A percentile compares a stretch with the other conserved stretches of the same genome.
phyloP scores from a whole-genome alignment of 2,113 vertebrate genomes.

The Sebastes schlegelii region DNA sequence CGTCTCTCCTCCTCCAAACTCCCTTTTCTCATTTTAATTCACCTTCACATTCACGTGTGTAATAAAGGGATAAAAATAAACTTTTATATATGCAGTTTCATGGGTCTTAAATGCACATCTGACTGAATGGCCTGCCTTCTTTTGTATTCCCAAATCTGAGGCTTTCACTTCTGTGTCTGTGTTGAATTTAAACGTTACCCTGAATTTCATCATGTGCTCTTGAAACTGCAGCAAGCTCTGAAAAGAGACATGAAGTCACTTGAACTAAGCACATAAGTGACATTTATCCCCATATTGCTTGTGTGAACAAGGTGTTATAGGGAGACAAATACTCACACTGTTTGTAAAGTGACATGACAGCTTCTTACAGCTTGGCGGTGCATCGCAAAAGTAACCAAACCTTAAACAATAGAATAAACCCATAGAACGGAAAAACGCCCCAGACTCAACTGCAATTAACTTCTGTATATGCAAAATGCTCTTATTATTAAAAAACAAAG shows the following conservation, averaged over 20 bases:
- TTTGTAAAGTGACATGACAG: constrained; percentile 35
- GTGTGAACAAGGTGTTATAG: constrained; percentile 8
- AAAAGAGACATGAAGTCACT: constrained; percentile 18
- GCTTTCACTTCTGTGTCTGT: constrained; percentile 14
- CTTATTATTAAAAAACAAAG: not conserved
- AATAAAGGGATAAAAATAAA: constrained; percentile 4
- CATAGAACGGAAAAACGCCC: not conserved
- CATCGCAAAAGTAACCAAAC: not conserved
- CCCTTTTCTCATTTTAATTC: not conserved
- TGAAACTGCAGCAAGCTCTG: constrained; percentile 17
- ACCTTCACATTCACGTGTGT: not conserved
- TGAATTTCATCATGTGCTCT: constrained; percentile 49
- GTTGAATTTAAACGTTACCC: constrained; percentile 41
- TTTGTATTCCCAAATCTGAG: constrained; percentile 23
- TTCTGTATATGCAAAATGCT: not conserved
- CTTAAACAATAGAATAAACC: not conserved
- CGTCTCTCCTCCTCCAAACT: not conserved
- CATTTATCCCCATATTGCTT: constrained; percentile 25
- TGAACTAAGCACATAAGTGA: constrained; percentile 37
- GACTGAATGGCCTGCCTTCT: constrained; percentile 1
- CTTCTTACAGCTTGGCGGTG: constrained; percentile 6
- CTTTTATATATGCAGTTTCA: not conserved
- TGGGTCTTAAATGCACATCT: not conserved
- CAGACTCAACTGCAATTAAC: not conserved
- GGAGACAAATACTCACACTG: constrained; percentile 1